Evolutionary conservation across 2,113 vertebrate genomes (phyloP), one percentile per base, ranked within the genome.

Genomic region (Pseudois nayaur): DNA sequence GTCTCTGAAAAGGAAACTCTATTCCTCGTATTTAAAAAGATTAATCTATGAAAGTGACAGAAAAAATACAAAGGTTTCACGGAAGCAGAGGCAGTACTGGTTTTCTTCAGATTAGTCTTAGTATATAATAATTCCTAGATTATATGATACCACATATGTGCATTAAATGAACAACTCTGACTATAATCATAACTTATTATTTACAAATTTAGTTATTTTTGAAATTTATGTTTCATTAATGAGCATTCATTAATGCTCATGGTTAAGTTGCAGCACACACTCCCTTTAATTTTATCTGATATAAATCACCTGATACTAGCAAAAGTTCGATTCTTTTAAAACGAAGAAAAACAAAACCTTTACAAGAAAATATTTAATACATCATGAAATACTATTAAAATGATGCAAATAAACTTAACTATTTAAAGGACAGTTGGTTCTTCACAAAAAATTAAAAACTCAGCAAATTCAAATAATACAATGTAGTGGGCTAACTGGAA

Each of bases 391-490:
- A 76, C 52, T 93, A 52, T 8, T 87, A 74, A 95, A 95, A 81
- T 96, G 48, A 96, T 84, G 12, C 15, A 89, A 88, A 25, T 94
- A 45, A 89, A 52, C 12, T 45, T 76, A 57, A 29, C 19, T 82
- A 94, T 36, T 83, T 92, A 94, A 92, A 76, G n/a, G 67, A 57
- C 84, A 50, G 87, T 36, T 90, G 40, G 83, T 54, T 94, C 48
- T 81, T 82, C 43, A 81, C 25, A 91, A 94, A 92, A 84, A 92
- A 84, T 87, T 89, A 11, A 83, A 48, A 81, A 78, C 45, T 83
- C 8, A 29, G 7, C 8, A 96, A 95, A 81, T 93, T 84, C 5
- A 96, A 98, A 96, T 89, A 48, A 96, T 50, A 86, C 82, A 94
- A 33, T 43, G 40, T 12, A 89, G 31, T n/a, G 11, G 11, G 78